A percentile compares a stretch with the other conserved stretches of the same genome.
Conservation (phyloP, 2,888 invertebrate species). For the Phlogophora meticulosa region DNA sequence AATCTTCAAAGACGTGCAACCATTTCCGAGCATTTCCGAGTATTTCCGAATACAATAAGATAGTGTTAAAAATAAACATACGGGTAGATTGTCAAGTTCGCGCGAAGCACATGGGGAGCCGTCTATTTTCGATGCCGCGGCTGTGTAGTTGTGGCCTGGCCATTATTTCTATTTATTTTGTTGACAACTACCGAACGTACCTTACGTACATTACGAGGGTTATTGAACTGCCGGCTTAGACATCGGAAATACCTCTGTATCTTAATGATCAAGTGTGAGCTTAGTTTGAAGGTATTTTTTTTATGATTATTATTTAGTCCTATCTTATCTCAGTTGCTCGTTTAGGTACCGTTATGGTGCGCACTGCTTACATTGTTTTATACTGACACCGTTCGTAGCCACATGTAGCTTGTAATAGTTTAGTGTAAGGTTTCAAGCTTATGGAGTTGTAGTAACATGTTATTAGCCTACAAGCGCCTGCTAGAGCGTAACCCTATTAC, state of each 20-base stretch:
- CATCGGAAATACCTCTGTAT: constrained; percentile 59
- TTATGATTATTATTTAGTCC: constrained; percentile 40
- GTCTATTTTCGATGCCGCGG: constrained; percentile 82
- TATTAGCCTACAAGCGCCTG: constrained; percentile 12
- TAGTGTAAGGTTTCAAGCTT: constrained; percentile 49
- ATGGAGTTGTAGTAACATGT: constrained; percentile 18
- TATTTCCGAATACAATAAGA: constrained; percentile 87
- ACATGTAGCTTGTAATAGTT: constrained; percentile 10
- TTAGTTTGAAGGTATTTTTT: constrained; percentile 43
- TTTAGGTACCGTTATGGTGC: constrained; percentile 29
- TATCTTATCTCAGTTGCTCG: constrained; percentile 52
- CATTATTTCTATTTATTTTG: constrained; percentile 86
- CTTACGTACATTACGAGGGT: constrained; percentile 62
- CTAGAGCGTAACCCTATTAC: too few species aligned
- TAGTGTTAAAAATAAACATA: constrained; percentile 86
- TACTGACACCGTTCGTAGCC: constrained; percentile 10
- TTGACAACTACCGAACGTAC: constrained; percentile 76
- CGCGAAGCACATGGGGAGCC: constrained; percentile 82
- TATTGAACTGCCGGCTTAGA: constrained; percentile 48
- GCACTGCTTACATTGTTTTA: constrained; percentile 12
- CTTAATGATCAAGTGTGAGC: constrained; percentile 58
- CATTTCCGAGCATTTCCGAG: constrained; percentile 71
- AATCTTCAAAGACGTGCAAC: constrained; percentile 63
- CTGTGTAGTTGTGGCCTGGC: constrained; percentile 74
- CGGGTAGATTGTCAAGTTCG: constrained; percentile 89